These are phyloP conservation scores for Apantesis nais DNA, from an alignment of 2,888 invertebrate species.

Conservation along the genomic window DNA sequence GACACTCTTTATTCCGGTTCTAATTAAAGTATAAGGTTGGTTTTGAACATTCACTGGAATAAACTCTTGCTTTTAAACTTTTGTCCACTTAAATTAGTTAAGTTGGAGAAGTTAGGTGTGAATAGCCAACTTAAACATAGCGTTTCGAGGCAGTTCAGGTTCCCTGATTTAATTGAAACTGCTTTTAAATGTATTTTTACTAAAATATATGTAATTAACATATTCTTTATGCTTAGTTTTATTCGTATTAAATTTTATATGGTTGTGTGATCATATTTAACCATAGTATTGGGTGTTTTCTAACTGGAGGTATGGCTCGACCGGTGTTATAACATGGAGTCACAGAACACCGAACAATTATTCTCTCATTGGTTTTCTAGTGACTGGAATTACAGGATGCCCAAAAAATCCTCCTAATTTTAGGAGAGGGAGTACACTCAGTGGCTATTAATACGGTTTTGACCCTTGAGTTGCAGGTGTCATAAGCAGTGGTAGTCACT, in stretches of 20 bases:
- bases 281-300: neutral
- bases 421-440: no score
- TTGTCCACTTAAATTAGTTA: neutral
- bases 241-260: neutral
- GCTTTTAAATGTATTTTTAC: neutral
- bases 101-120: slow-evolving; percentile 1
- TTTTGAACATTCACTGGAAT: neutral
- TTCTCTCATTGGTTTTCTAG: neutral
- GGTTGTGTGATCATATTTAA: neutral
- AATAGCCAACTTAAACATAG: neutral
- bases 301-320: no score
- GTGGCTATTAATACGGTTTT: no score
- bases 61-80: neutral
- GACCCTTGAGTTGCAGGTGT: no score
- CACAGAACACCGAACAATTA: neutral
- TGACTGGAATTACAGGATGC: neutral
- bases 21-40: neutral
- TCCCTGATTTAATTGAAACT: neutral
- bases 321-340: no score
- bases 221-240: no score
- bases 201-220: neutral
- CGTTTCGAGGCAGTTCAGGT: neutral
- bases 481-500: no score
- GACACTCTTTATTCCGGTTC: neutral
- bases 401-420: neutral